Conservation (phyloP, 2,113 vertebrate genomes). For the Sardina pilchardus region DNA sequence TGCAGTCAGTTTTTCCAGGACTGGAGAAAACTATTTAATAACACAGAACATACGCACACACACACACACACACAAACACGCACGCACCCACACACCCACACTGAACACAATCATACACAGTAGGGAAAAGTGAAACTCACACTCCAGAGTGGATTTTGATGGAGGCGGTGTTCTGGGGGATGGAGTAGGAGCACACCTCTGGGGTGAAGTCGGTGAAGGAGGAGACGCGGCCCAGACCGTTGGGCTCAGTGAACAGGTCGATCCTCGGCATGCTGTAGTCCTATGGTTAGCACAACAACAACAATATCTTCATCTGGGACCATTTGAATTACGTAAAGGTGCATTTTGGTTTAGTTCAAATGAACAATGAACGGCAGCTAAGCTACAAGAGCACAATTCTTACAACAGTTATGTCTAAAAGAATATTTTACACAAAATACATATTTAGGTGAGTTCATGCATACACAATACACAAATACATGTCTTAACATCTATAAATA, state of each 20-base stretch:
- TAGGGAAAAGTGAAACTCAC: constrained; percentile 75
- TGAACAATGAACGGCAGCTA: not conserved
- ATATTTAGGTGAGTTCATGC: not conserved
- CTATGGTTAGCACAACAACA: constrained; percentile 62
- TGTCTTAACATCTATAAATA: not conserved
- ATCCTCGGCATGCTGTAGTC: constrained; percentile 87
- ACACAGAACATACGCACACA: not conserved
- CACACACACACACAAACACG: not conserved
- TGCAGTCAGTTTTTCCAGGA: constrained; percentile 3
- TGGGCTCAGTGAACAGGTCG: constrained; percentile 87
- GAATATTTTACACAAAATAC: not conserved
- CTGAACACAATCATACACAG: constrained; percentile 1
- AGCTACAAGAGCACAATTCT: not conserved
- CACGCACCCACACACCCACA: not conserved
- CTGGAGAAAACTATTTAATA: not conserved
- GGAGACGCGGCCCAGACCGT: constrained; percentile 80
- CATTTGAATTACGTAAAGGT: too few relatives aligned
- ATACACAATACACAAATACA: not conserved
- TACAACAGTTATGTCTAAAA: not conserved
- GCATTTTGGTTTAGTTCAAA: not conserved
- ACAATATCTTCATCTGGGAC: not conserved
- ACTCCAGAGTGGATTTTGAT: constrained; percentile 90
- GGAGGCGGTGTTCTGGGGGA: constrained; percentile 84
- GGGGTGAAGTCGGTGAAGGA: constrained; percentile 83
- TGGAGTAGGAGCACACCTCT: constrained; percentile 80